These are phyloP conservation scores for Drymodes brunneopygia DNA, from an alignment of 2,113 vertebrate species.

Conservation along the genomic window DNA sequence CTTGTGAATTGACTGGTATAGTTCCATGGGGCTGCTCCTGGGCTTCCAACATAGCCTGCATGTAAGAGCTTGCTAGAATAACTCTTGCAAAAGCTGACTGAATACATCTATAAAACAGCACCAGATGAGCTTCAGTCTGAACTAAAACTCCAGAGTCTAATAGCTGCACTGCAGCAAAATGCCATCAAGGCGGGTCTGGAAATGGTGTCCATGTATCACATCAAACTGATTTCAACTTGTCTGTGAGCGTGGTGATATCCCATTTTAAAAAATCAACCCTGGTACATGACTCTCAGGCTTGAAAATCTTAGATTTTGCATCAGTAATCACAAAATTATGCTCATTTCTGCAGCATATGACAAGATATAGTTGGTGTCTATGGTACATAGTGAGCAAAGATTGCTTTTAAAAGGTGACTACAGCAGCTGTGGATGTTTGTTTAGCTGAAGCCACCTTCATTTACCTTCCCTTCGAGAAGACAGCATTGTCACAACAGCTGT, in stretches of 20 bases:
- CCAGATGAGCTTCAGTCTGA: not conserved
- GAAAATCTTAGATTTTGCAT: not conserved
- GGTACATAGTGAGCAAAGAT: not conserved
- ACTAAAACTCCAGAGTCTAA: not conserved
- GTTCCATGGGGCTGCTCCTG: not conserved
- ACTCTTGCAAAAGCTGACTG: not conserved
- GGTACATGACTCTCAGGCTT: not conserved
- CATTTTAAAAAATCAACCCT: not conserved
- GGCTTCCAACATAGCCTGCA: not conserved
- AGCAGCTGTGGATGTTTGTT: not conserved
- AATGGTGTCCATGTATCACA: not conserved
- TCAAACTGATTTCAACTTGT: not conserved
- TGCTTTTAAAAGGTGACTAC: not conserved
- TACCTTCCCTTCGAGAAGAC: not conserved
- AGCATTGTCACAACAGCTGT: not conserved
- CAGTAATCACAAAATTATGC: not conserved
- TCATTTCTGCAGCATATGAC: not conserved
- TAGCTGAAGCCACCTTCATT: not conserved
- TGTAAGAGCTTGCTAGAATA: not conserved
- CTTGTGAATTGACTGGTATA: not conserved
- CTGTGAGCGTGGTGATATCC: not conserved
- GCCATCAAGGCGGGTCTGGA: not conserved
- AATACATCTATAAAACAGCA: not conserved
- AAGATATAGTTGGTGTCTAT: not conserved
- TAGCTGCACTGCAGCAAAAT: not conserved